A percentile compares a stretch with the other conserved stretches of the same genome.
phyloP scores from a whole-genome alignment of 37 sponge, comb jelly and placozoan genomes.

The Mnemiopsis leidyi region DNA sequence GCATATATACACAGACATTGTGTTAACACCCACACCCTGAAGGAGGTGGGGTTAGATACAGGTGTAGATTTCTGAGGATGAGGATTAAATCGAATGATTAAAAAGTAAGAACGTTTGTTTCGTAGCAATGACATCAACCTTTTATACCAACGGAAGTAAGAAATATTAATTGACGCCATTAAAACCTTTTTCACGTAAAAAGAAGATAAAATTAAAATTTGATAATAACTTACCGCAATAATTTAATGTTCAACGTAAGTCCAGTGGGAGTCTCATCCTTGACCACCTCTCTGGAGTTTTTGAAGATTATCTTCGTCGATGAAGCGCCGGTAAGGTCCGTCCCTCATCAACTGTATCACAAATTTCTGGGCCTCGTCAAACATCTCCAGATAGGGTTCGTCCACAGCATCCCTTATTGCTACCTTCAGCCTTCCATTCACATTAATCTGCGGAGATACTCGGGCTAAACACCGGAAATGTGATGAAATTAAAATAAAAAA shows the following conservation, averaged over 20 bases:
- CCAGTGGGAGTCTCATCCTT: neutral
- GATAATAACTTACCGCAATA: conserved; percentile 15
- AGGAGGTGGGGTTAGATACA: neutral
- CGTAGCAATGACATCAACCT: no score
- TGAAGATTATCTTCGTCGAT: conserved; percentile 15
- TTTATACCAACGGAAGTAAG: no score
- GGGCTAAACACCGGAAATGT: no score
- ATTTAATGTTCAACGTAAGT: neutral
- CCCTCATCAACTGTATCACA: conserved; percentile 30
- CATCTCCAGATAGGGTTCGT: conserved; percentile 20
- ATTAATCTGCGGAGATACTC: conserved; percentile 40
- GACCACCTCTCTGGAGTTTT: neutral
- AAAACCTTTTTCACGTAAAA: neutral
- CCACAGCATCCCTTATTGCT: neutral
- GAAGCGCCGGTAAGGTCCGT: conserved; percentile 47
- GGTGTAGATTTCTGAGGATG: no score
- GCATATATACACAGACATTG: neutral
- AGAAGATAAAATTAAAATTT: neutral
- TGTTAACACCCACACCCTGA: neutral
- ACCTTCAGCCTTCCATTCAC: conserved; percentile 42
- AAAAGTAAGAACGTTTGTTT: no score
- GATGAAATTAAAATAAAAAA: no score
- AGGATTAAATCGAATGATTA: no score
- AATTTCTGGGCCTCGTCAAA: conserved; percentile 46
- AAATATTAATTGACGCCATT: no score